Conservation (phyloP, 2,113 vertebrate species). For the Vanacampus margaritifer region DNA sequence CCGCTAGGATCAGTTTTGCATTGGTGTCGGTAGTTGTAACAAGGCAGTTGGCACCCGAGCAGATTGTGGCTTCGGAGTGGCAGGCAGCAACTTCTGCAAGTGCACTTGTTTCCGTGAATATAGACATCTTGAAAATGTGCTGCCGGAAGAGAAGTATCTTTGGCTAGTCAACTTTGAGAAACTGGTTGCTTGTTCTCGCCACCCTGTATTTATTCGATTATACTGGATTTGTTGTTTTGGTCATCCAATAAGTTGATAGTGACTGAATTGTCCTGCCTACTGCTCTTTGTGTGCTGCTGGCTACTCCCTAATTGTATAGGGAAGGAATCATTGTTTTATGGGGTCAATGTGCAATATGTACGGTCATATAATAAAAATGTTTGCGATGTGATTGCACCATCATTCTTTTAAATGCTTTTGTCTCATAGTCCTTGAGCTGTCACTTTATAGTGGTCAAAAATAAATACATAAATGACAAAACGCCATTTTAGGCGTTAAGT, state of each 20-base stretch:
- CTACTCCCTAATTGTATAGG: conserved; percentile 7
- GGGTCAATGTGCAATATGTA: conserved; percentile 59
- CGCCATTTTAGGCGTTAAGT: no score
- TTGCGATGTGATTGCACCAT: conserved; percentile 51
- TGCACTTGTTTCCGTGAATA: background rate
- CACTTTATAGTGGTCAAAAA: no score
- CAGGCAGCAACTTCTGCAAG: conserved; percentile 46
- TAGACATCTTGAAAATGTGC: conserved; percentile 9
- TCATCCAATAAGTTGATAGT: conserved; percentile 1
- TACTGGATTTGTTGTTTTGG: background rate
- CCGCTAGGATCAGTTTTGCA: conserved; percentile 52
- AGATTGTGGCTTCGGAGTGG: conserved; percentile 72
- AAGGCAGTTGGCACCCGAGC: conserved; percentile 78
- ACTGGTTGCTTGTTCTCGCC: no score
- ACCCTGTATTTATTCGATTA: conserved; percentile 4
- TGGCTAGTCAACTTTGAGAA: background rate
- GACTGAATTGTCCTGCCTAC: background rate
- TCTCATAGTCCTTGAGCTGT: no score
- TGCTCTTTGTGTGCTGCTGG: background rate
- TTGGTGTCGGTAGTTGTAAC: conserved; percentile 68
- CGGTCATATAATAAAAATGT: conserved; percentile 41
- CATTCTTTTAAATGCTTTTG: conserved; percentile 39
- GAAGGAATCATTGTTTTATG: conserved; percentile 67
- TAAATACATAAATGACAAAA: no score
- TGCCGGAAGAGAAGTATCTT: background rate